phyloP scores from a whole-genome alignment of 2,888 invertebrate genomes.

The Vandiemenella viatica region DNA sequence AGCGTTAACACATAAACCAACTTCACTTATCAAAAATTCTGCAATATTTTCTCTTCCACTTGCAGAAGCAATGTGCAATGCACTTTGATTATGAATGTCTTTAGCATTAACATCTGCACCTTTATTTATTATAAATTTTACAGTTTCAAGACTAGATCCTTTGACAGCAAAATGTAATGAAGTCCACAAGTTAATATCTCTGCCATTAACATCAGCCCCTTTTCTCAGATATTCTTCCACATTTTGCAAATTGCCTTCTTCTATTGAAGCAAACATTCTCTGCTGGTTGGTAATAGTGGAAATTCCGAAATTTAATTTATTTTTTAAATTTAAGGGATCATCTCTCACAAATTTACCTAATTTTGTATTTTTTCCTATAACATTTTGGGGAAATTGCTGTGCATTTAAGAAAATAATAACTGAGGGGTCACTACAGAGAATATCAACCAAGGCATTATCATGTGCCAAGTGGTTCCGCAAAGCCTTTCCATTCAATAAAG shows the following conservation, averaged over 20 bases:
- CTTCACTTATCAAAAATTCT: neutral
- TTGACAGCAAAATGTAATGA: slow-evolving; percentile 14
- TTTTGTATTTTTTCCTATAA: slow-evolving; percentile 3
- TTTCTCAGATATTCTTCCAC: slow-evolving; percentile 8
- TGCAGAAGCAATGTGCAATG: too few relatives aligned
- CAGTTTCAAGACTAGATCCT: slow-evolving; percentile 10
- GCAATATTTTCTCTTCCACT: neutral
- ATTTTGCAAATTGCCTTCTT: slow-evolving; percentile 12
- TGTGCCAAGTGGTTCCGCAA: slow-evolving; percentile 20
- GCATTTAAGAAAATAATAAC: slow-evolving; percentile 15
- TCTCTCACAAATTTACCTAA: slow-evolving; percentile 9
- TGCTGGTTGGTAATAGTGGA: slow-evolving; percentile 7
- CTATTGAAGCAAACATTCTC: slow-evolving; percentile 15
- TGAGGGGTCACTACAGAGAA: slow-evolving; percentile 13
- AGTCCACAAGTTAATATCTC: slow-evolving; percentile 4
- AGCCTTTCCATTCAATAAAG: slow-evolving; percentile 17
- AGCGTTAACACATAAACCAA: neutral
- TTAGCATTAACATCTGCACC: slow-evolving; percentile 13
- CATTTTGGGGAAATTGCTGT: slow-evolving; percentile 4
- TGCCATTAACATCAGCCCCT: slow-evolving; percentile 15
- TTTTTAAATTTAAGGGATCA: slow-evolving; percentile 7
- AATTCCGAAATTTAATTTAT: slow-evolving; percentile 6
- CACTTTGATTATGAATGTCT: too few relatives aligned
- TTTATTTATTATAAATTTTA: slow-evolving; percentile 14
- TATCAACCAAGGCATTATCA: slow-evolving; percentile 14